Evolutionary conservation across 2,888 invertebrate species (phyloP).

Genomic region (Sminthurinus aureus): DNA sequence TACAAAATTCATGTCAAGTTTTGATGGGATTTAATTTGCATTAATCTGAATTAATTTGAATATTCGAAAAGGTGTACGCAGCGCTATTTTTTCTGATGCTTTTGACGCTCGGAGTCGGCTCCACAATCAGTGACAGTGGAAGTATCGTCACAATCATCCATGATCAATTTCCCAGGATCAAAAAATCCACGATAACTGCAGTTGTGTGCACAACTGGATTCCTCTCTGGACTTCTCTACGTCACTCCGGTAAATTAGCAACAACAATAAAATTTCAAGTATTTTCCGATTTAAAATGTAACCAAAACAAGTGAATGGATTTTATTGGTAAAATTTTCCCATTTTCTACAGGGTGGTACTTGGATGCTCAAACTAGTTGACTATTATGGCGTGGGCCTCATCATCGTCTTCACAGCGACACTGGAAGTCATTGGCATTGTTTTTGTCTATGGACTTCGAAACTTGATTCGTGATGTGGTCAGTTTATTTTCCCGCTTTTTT

Average conservation of each 20-base stretch:
- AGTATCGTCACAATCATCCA: conserved; percentile 64
- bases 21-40: no score
- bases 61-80: conserved; percentile 69
- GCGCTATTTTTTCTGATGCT: conserved; percentile 69
- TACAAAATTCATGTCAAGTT: no score
- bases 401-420: conserved; percentile 65
- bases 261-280: no score
- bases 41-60: no score
- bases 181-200: conserved; percentile 61
- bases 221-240: conserved; percentile 60
- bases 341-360: conserved; percentile 69
- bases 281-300: no score
- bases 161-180: conserved; percentile 64
- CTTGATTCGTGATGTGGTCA: conserved; percentile 71
- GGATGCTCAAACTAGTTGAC: conserved; percentile 70
- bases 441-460: conserved; percentile 62
- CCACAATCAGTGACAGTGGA: conserved; percentile 66
- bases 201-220: conserved; percentile 60
- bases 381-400: conserved; percentile 71
- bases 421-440: conserved; percentile 27
- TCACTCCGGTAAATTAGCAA: conserved; percentile 61
- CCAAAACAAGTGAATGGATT: no score
- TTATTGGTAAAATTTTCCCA: no score
- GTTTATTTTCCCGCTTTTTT: no score
- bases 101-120: conserved; percentile 68